phyloP scores from a whole-genome alignment of 1,140 invertebrate species.

The Dermatophagoides farinae region DNA sequence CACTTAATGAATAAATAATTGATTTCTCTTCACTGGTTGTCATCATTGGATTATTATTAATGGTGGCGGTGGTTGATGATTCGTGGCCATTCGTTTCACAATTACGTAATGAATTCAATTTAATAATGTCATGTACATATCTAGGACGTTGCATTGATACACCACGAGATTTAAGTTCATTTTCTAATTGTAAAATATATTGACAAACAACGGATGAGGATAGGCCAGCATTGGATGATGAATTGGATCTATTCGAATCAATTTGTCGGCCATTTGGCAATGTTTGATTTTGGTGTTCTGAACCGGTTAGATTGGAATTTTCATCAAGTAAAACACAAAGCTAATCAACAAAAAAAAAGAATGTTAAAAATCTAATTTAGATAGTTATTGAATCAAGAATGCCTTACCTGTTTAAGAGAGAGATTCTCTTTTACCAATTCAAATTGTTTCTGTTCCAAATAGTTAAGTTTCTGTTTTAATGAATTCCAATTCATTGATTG shows the following conservation, averaged over 20 bases:
- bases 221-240: neutral
- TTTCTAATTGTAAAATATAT: slow-evolving; percentile 6
- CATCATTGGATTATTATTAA: neutral
- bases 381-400: neutral
- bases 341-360: neutral
- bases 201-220: neutral
- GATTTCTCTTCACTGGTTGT: neutral
- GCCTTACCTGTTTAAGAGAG: slow-evolving; percentile 8
- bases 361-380: neutral
- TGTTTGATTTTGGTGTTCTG: neutral
- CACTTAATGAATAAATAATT: slow-evolving; percentile 6
- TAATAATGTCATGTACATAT: neutral
- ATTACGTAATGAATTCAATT: neutral
- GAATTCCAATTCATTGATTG: slow-evolving; percentile 9
- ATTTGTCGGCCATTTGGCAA: neutral
- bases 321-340: slow-evolving; percentile 6
- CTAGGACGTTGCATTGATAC: neutral
- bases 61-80: neutral
- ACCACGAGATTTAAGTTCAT: slow-evolving; percentile 2
- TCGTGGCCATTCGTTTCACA: neutral
- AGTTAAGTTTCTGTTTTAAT: slow-evolving; percentile 4
- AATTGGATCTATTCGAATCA: too few species aligned
- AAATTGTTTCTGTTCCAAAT: slow-evolving; percentile 10
- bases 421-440: slow-evolving; percentile 8
- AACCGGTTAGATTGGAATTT: neutral